Conservation (phyloP, 2,888 invertebrate genomes). For the Xiphydria camelus region DNA sequence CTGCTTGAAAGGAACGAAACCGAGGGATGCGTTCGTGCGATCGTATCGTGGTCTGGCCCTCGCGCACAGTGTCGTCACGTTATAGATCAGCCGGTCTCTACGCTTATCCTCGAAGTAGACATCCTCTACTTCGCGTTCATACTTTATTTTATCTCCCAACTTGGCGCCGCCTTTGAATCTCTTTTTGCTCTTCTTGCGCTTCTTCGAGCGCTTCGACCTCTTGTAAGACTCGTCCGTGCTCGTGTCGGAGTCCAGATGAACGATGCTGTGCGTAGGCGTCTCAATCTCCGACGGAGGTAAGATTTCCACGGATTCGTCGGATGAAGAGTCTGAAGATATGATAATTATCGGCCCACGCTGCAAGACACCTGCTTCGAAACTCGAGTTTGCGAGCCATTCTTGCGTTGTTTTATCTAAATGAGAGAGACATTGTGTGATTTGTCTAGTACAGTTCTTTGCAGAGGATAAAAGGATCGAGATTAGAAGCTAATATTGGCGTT, state of each 20-base stretch:
- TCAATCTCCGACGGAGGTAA: constrained; percentile 14
- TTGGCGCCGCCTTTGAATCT: constrained; percentile 24
- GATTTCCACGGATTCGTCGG: constrained; percentile 28
- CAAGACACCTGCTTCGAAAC: constrained; percentile 50
- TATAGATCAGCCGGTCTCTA: constrained; percentile 63
- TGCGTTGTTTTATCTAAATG: constrained; percentile 8
- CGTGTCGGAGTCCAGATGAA: constrained; percentile 7
- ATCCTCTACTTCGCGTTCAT: constrained; percentile 38
- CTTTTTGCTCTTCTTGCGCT: constrained; percentile 40
- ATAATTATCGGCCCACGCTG: constrained; percentile 18
- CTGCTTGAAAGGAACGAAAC: constrained; percentile 29
- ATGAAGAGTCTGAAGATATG: constrained; percentile 36
- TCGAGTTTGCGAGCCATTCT: constrained; percentile 53
- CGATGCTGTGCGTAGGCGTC: not conserved
- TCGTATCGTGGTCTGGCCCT: constrained; percentile 66
- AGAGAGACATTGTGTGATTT: too few species aligned
- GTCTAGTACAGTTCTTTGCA: too few species aligned
- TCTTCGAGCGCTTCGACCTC: constrained; percentile 30
- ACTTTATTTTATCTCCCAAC: constrained; percentile 21
- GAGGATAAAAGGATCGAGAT: too few species aligned
- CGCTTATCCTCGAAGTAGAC: constrained; percentile 66
- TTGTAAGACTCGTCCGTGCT: constrained; percentile 12
- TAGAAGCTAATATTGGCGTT: too few species aligned
- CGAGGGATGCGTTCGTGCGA: constrained; percentile 27
- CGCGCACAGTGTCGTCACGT: constrained; percentile 66